These are phyloP conservation scores for Leptinotarsa lineolata DNA, from an alignment of 1,140 invertebrate genomes.

Conservation along the genomic window DNA sequence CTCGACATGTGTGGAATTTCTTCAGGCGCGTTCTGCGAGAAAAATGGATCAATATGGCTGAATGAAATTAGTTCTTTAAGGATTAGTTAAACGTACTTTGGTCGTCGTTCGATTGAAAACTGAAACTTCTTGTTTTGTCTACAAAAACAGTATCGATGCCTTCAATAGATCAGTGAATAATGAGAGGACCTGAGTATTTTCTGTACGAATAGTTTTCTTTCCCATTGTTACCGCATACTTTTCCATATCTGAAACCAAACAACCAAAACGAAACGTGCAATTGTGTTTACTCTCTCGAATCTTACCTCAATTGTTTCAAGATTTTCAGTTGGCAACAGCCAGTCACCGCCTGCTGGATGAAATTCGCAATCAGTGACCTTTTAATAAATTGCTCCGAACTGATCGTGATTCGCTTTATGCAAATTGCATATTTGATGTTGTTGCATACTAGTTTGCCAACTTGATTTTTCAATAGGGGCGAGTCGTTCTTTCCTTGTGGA, in stretches of 20 bases:
- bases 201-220: too few species aligned
- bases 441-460: constrained; percentile 15
- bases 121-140: too few species aligned
- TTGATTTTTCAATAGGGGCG: not conserved
- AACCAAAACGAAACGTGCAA: constrained; percentile 16
- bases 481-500: not conserved
- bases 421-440: constrained; percentile 15
- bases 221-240: not conserved
- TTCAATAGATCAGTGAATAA: too few species aligned
- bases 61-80: too few species aligned
- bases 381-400: constrained; percentile 14
- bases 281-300: constrained; percentile 16
- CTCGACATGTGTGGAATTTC: too few species aligned
- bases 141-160: too few species aligned
- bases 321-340: constrained; percentile 36
- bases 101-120: too few species aligned
- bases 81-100: too few species aligned
- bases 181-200: too few species aligned
- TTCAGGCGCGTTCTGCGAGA: too few species aligned
- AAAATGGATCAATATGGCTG: too few species aligned
- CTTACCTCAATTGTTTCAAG: constrained; percentile 25
- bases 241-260: constrained; percentile 28
- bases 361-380: constrained; percentile 21
- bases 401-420: constrained; percentile 13
- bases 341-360: constrained; percentile 5